Conservation (phyloP, 2,113 vertebrate genomes). For the Pachycephala philippinensis region DNA sequence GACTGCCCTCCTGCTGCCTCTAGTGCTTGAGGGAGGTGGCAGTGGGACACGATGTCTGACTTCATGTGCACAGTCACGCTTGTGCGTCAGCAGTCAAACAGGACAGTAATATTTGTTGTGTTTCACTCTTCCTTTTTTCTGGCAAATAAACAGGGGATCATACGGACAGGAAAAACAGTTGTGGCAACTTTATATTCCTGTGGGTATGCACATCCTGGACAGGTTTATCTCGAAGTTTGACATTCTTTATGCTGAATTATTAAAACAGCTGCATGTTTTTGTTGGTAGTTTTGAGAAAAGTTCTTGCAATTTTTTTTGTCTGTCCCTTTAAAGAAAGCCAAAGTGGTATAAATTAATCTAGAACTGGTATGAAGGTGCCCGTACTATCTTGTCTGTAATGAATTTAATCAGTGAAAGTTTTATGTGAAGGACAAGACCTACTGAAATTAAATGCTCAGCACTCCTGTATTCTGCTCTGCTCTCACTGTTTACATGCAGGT, state of each 20-base stretch:
- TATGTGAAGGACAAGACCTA: background rate
- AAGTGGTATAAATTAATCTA: background rate
- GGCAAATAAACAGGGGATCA: background rate
- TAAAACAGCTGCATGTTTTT: background rate
- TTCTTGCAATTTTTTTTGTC: background rate
- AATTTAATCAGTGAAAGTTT: background rate
- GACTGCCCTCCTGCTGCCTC: background rate
- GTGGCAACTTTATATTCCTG: background rate
- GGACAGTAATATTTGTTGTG: background rate
- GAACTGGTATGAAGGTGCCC: background rate
- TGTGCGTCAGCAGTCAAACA: background rate
- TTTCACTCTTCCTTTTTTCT: background rate
- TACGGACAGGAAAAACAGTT: background rate
- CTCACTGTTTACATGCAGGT: background rate
- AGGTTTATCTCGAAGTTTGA: background rate
- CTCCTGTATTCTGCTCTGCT: background rate
- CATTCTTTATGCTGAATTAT: background rate
- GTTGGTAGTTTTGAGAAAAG: background rate
- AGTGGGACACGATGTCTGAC: background rate
- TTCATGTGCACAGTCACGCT: rapidly evolving
- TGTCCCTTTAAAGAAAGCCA: background rate
- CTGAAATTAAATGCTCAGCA: background rate
- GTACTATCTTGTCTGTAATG: background rate
- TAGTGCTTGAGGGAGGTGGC: background rate
- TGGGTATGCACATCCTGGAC: background rate